Evolutionary conservation across 2,797 vertebrate species (phyloP).

Genomic region (Pristis pectinata): DNA sequence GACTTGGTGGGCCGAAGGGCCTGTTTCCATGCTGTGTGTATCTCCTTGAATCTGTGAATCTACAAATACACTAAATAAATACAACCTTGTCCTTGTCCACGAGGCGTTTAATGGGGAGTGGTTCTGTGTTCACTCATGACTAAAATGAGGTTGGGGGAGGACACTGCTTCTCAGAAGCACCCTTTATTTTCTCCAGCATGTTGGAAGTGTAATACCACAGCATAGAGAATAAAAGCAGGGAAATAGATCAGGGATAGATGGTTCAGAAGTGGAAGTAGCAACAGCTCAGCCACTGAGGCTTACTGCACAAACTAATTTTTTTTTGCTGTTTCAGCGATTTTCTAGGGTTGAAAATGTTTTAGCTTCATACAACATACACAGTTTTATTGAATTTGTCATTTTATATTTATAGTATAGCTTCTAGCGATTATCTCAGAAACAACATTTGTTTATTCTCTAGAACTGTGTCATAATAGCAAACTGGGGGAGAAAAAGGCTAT

Average conservation of each 20-base stretch:
- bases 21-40: not conserved
- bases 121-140: not conserved
- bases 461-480: not conserved
- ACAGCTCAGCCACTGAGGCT: not conserved
- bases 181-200: too few species aligned
- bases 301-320: not conserved
- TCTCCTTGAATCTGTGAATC: too few species aligned
- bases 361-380: not conserved
- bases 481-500: not conserved
- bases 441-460: not conserved
- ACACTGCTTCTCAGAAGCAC: not conserved
- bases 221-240: not conserved
- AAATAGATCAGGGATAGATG: not conserved
- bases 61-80: too few species aligned
- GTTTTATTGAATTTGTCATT: not conserved
- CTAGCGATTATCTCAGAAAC: not conserved
- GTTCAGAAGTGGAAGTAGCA: too few species aligned
- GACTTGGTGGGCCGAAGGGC: not conserved
- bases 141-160: not conserved
- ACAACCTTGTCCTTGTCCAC: too few species aligned
- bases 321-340: not conserved
- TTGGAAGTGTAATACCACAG: not conserved
- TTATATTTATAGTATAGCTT: slow-evolving; percentile 22
- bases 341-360: not conserved
- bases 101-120: too few species aligned